Conservation (phyloP, 2,113 vertebrate genomes). For the Ia io region DNA sequence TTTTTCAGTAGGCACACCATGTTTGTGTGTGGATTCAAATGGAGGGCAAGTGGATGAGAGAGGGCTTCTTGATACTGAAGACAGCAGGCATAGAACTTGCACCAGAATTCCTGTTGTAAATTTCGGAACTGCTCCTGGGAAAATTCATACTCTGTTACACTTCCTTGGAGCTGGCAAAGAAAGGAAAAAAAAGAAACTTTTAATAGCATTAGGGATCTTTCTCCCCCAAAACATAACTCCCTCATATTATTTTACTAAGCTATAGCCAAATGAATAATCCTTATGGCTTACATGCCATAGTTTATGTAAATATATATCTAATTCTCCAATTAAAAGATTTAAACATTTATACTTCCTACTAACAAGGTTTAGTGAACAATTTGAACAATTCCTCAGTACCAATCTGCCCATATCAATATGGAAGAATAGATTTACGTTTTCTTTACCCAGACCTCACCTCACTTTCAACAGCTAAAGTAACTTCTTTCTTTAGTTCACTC, state of each 20-base stretch:
- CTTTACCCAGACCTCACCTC: conserved; percentile 83
- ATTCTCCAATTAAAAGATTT: conserved; percentile 1
- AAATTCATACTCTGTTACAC: conserved; percentile 93
- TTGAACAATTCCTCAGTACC: neutral
- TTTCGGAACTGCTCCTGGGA: conserved; percentile 94
- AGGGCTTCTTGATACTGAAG: conserved; percentile 95
- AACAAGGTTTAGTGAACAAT: neutral
- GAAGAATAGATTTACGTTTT: neutral
- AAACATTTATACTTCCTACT: neutral
- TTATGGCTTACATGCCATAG: neutral
- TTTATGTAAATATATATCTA: neutral
- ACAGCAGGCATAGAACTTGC: conserved; percentile 95
- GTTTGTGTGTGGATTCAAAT: conserved; percentile 85
- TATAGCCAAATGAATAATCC: neutral
- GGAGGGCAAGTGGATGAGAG: conserved; percentile 89
- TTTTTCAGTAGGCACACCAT: conserved; percentile 95
- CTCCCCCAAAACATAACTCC: neutral
- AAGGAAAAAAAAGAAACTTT: neutral
- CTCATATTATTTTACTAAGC: neutral
- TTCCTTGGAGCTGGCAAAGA: conserved; percentile 88
- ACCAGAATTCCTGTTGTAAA: conserved; percentile 96
- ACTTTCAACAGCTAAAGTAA: conserved; percentile 92
- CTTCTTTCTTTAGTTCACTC: conserved; percentile 93
- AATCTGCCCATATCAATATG: neutral
- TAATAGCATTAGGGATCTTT: neutral